Conservation (phyloP, 2,797 vertebrate genomes). For the Sebastes oblongus region DNA sequence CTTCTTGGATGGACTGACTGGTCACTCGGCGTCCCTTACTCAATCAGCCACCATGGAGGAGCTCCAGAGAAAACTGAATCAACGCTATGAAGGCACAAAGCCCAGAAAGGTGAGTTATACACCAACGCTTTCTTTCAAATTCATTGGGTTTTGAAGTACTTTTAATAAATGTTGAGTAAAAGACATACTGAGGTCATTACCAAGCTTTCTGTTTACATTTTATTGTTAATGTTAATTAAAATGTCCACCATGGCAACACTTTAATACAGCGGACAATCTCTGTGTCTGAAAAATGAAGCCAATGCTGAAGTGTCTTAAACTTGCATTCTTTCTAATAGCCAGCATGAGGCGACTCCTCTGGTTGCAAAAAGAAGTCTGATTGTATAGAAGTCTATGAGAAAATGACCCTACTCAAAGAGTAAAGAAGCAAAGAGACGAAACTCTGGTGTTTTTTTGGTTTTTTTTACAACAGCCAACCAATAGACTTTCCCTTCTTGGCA, state of each 20-base stretch:
- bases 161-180: constrained; percentile 2
- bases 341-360: accelerated
- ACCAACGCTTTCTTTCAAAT: not conserved
- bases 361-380: too few relatives aligned
- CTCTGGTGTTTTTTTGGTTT: too few relatives aligned
- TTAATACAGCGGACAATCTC: too few relatives aligned
- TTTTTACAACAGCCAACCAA: too few relatives aligned
- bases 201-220: not conserved
- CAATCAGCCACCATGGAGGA: constrained; percentile 87
- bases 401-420: too few relatives aligned
- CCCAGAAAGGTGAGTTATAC: constrained; percentile 86
- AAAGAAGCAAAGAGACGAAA: too few relatives aligned
- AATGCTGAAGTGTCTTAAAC: too few relatives aligned
- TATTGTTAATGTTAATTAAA: not conserved
- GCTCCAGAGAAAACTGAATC: constrained; percentile 79
- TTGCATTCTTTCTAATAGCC: too few relatives aligned
- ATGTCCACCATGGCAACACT: too few relatives aligned
- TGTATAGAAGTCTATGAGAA: too few relatives aligned
- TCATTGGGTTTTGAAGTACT: constrained; percentile 15
- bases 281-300: too few relatives aligned
- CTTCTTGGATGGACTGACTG: constrained; percentile 38
- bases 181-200: not conserved
- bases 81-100: constrained; percentile 80
- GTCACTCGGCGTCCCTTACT: constrained; percentile 8
- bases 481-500: too few relatives aligned